Conservation (phyloP, 2,888 invertebrate species). For the Cybosia mesomella region DNA sequence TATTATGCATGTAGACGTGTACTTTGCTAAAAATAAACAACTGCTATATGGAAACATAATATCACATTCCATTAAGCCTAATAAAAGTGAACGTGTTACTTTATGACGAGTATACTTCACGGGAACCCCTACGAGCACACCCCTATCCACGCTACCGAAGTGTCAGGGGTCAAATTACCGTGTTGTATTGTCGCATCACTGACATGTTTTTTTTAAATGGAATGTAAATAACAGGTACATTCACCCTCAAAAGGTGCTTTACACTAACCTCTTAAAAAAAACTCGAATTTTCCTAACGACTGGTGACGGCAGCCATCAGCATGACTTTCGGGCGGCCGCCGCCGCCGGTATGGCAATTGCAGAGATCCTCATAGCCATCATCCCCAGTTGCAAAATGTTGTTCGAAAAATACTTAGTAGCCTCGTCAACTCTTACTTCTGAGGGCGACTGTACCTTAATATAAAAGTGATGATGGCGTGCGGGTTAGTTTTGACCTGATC, state of each 20-base stretch:
- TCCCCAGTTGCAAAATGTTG: too few relatives aligned
- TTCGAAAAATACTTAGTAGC: not conserved
- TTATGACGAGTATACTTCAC: slow-evolving; percentile 5
- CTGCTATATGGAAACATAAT: slow-evolving; percentile 10
- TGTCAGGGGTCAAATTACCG: slow-evolving; percentile 21
- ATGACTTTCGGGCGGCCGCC: too few relatives aligned
- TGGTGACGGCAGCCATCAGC: too few relatives aligned
- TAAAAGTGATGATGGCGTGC: slow-evolving; percentile 6
- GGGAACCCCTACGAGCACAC: slow-evolving; percentile 13
- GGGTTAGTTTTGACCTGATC: slow-evolving; percentile 12
- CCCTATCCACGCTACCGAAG: slow-evolving; percentile 15
- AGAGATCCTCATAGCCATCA: too few relatives aligned
- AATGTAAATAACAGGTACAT: slow-evolving; percentile 21
- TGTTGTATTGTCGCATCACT: slow-evolving; percentile 22
- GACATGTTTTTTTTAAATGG: slow-evolving; percentile 9
- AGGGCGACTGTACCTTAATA: not conserved
- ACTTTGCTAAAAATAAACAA: slow-evolving; percentile 1
- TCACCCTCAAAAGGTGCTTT: not conserved
- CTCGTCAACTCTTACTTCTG: not conserved
- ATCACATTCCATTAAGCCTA: slow-evolving; percentile 12
- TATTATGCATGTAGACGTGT: not conserved
- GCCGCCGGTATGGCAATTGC: too few relatives aligned
- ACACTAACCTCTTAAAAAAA: too few relatives aligned
- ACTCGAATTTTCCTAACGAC: too few relatives aligned
- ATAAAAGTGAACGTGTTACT: slow-evolving; percentile 1